phyloP scores from a whole-genome alignment of 2,797 vertebrate genomes.

The Mus minutoides region DNA sequence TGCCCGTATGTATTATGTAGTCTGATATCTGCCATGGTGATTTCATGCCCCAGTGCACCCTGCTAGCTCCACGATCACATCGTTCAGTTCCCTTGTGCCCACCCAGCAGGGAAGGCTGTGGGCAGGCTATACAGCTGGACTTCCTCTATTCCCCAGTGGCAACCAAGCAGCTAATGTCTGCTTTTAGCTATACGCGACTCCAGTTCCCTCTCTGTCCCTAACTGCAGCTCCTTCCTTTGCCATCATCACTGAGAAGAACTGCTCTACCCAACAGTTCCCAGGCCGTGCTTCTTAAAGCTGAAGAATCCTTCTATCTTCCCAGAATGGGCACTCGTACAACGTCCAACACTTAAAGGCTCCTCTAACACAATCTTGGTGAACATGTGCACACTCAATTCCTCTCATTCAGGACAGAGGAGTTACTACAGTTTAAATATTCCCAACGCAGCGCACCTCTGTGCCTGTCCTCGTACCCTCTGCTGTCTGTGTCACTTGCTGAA shows the following conservation, averaged over 20 bases:
- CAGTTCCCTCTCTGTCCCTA: neutral
- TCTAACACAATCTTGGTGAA: neutral
- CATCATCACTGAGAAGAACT: neutral
- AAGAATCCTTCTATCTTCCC: neutral
- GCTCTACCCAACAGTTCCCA: neutral
- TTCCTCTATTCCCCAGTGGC: neutral
- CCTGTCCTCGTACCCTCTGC: neutral
- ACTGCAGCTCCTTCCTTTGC: neutral
- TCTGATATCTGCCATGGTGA: neutral
- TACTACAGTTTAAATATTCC: neutral
- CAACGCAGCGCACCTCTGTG: neutral
- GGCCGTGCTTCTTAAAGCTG: constrained; percentile 12
- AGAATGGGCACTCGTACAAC: neutral
- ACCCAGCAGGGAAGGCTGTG: neutral
- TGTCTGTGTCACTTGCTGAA: neutral
- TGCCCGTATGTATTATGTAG: neutral
- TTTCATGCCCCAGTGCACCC: neutral
- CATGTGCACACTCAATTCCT: neutral
- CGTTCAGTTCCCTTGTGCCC: neutral
- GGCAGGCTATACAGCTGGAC: neutral
- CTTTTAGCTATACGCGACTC: neutral
- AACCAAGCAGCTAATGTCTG: neutral
- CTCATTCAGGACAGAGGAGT: neutral
- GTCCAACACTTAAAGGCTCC: neutral
- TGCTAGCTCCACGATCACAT: neutral